A percentile compares a stretch with the other conserved stretches of the same genome.
Conservation (phyloP, 2,113 vertebrate species). For the Tupaia tana region DNA sequence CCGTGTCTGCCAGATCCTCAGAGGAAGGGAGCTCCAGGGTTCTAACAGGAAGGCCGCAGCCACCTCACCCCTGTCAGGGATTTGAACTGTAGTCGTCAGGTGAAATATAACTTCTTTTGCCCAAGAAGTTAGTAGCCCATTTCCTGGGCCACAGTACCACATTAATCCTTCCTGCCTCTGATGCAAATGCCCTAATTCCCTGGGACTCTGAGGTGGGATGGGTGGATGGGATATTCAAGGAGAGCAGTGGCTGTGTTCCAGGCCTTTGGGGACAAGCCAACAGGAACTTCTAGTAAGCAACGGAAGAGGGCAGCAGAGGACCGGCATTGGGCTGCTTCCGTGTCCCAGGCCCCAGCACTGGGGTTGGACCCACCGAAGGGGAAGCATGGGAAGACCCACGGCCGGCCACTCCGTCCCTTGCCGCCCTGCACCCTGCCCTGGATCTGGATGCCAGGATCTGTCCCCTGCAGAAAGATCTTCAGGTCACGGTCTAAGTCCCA, state of each 20-base stretch:
- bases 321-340: too few species aligned
- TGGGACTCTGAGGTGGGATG: neutral
- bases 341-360: neutral
- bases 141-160: neutral
- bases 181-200: neutral
- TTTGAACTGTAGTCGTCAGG: too few species aligned
- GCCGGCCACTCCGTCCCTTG: neutral
- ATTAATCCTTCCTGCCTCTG: neutral
- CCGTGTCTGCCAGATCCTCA: neutral
- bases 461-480: neutral
- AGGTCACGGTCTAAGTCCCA: neutral
- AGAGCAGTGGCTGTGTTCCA: neutral
- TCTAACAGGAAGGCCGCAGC: neutral
- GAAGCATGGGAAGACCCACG: neutral
- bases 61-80: too few species aligned
- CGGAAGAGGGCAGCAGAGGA: conserved; percentile 64
- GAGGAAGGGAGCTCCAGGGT: neutral
- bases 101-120: neutral
- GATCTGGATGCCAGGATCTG: neutral
- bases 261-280: neutral
- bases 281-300: neutral
- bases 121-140: neutral
- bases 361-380: accelerated
- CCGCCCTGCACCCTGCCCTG: neutral
- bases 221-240: neutral